phyloP scores from a whole-genome alignment of 1,140 invertebrate species.

The Zeugodacus cucurbitae region DNA sequence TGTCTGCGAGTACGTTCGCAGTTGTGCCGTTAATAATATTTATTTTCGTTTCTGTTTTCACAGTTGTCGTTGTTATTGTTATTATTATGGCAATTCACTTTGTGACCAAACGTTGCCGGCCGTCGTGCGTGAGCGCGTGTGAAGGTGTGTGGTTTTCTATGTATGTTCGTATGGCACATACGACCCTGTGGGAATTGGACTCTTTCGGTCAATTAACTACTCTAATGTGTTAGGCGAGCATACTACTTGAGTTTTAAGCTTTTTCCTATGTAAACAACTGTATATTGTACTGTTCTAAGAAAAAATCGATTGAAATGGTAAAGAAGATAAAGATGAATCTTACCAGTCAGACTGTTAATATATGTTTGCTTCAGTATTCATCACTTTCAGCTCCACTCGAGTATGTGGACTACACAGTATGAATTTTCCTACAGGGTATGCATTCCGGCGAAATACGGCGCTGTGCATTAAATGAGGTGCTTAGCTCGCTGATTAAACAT shows the following conservation, averaged over 20 bases:
- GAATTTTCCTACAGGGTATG: neutral
- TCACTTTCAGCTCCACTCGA: neutral
- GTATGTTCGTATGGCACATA: neutral
- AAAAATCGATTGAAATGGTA: too few species aligned
- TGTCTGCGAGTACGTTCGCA: neutral
- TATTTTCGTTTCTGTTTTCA: constrained; percentile 14
- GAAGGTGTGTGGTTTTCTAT: too few species aligned
- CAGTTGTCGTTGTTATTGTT: neutral
- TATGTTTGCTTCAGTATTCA: neutral
- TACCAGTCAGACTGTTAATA: too few species aligned
- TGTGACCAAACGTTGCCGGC: neutral
- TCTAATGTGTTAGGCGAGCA: too few species aligned
- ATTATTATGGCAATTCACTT: constrained; percentile 27
- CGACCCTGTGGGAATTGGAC: neutral
- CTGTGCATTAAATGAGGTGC: neutral
- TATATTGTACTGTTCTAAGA: too few species aligned
- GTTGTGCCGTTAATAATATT: neutral
- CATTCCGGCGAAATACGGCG: neutral
- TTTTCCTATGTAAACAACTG: too few species aligned
- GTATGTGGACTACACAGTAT: neutral
- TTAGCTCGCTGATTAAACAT: neutral
- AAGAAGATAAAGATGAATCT: too few species aligned
- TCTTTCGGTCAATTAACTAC: too few species aligned
- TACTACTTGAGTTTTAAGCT: too few species aligned
- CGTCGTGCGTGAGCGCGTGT: neutral